phyloP scores from a whole-genome alignment of 2,797 vertebrate species.

The Pseudopleuronectes americanus region DNA sequence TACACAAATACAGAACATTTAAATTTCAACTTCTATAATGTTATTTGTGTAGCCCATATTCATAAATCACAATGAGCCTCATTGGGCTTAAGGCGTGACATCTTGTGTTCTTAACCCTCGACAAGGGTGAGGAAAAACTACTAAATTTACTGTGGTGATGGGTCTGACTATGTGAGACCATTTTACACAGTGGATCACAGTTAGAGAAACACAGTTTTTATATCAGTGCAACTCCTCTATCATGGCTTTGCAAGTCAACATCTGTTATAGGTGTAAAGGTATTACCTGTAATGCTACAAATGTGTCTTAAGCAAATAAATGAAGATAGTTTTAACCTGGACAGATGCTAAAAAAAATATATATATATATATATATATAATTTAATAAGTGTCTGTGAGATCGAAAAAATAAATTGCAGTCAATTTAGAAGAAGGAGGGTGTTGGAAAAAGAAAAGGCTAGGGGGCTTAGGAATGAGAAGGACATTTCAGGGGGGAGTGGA shows the following conservation, averaged over 20 bases:
- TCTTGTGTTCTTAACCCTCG: too few relatives aligned
- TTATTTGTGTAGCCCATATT: too few relatives aligned
- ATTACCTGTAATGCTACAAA: too few relatives aligned
- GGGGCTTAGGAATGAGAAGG: slow-evolving; percentile 5
- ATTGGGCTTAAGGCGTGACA: too few relatives aligned
- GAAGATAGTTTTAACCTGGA: too few relatives aligned
- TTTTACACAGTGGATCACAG: not conserved
- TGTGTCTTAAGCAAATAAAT: too few relatives aligned
- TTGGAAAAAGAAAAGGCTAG: not conserved
- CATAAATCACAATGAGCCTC: too few relatives aligned
- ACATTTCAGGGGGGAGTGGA: not conserved
- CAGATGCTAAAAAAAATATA: not conserved
- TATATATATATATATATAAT: not conserved
- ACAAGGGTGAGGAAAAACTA: too few relatives aligned
- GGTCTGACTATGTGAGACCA: not conserved
- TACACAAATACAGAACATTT: too few relatives aligned
- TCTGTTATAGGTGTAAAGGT: accelerated
- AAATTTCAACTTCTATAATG: too few relatives aligned
- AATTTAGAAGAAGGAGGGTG: not conserved
- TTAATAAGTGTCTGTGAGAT: not conserved
- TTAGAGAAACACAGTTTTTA: not conserved
- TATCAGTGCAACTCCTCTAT: not conserved
- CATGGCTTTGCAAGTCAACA: not conserved
- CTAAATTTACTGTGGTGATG: not conserved
- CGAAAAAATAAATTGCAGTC: too few relatives aligned